phyloP scores from a whole-genome alignment of 2,797 vertebrate species.

The Enteromius trimaculatus region DNA sequence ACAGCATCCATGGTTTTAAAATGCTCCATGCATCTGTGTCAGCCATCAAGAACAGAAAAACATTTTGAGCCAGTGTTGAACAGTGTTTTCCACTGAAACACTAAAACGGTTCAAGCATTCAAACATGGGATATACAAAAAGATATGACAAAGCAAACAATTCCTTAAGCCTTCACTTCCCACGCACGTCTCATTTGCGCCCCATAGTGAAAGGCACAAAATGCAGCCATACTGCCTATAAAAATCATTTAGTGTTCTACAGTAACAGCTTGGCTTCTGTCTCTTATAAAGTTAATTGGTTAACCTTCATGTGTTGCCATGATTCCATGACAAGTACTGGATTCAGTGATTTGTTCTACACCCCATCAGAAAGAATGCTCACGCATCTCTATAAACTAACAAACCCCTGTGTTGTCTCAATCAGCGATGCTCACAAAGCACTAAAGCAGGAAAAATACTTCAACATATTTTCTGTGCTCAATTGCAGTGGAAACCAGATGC shows the following conservation, averaged over 20 bases:
- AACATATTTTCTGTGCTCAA: not conserved
- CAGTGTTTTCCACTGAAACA: slow-evolving; percentile 6
- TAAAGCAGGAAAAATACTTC: not conserved
- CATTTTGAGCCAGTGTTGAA: slow-evolving; percentile 22
- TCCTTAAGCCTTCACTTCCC: not conserved
- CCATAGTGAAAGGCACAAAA: not conserved
- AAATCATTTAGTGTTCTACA: not conserved
- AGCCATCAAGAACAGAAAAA: slow-evolving; percentile 16
- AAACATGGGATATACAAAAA: not conserved
- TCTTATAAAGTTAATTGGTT: not conserved
- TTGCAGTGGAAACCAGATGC: slow-evolving; percentile 44
- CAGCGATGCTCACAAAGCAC: not conserved
- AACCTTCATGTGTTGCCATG: slow-evolving; percentile 8
- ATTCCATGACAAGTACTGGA: not conserved
- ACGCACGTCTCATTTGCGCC: not conserved
- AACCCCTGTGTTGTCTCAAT: slow-evolving; percentile 25
- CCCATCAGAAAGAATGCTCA: not conserved
- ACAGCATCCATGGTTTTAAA: slow-evolving; percentile 30
- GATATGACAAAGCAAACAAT: not conserved
- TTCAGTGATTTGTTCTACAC: slow-evolving; percentile 15
- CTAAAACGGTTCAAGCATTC: slow-evolving; percentile 5
- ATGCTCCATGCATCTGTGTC: not conserved
- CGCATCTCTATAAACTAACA: not conserved
- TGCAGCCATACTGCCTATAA: not conserved
- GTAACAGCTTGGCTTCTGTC: not conserved